These are phyloP conservation scores for Podabrus alpinus DNA, from an alignment of 2,888 invertebrate genomes.

Conservation along the genomic window DNA sequence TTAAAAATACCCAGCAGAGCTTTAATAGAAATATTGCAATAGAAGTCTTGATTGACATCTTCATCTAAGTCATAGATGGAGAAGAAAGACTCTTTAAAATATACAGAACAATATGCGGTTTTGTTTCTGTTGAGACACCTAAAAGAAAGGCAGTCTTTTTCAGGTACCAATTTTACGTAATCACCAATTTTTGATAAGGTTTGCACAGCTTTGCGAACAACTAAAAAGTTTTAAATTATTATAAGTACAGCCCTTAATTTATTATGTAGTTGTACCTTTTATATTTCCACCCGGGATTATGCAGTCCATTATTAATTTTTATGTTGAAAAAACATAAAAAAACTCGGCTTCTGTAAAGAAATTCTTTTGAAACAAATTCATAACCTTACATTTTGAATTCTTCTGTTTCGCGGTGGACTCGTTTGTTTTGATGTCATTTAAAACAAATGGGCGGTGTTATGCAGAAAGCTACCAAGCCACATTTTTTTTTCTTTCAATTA, in stretches of 20 bases:
- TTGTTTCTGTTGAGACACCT: constrained; percentile 81
- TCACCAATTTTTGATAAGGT: constrained; percentile 85
- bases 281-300: constrained; percentile 75
- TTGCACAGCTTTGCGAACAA: constrained; percentile 82
- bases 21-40: constrained; percentile 86
- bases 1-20: constrained; percentile 78
- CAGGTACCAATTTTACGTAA: constrained; percentile 82
- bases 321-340: background rate
- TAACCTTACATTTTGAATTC: background rate
- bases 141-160: constrained; percentile 69
- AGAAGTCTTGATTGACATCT: constrained; percentile 61
- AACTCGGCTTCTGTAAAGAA: background rate
- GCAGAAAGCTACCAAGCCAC: too few relatives aligned
- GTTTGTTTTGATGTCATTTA: background rate
- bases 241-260: constrained; percentile 9
- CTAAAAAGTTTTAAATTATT: constrained; percentile 54
- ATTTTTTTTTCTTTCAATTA: too few relatives aligned
- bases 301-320: constrained; percentile 67
- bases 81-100: constrained; percentile 78
- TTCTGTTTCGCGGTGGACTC: background rate
- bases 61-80: constrained; percentile 67
- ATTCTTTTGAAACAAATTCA: background rate
- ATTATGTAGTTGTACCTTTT: constrained; percentile 63
- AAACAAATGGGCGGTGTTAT: too few relatives aligned
- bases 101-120: constrained; percentile 82